These are phyloP conservation scores for Ctenicera cuprea DNA, from an alignment of 2,888 invertebrate genomes.

Conservation along the genomic window DNA sequence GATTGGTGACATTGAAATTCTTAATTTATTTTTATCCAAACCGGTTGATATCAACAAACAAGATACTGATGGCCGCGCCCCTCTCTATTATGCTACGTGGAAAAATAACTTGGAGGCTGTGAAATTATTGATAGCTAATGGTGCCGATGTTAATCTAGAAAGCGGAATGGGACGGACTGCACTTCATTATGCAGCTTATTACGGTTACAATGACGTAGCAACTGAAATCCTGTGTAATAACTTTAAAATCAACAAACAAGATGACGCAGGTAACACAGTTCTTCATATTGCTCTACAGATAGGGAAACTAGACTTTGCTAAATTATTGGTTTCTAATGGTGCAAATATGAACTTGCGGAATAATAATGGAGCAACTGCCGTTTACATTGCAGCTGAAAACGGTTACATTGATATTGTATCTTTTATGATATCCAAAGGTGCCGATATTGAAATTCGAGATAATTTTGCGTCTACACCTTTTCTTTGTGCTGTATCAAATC, in stretches of 20 bases:
- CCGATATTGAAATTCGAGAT: not conserved
- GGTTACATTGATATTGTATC: not conserved
- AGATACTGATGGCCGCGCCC: not conserved
- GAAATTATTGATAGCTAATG: not conserved
- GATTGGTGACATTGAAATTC: not conserved
- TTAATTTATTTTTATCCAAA: not conserved
- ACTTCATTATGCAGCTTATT: not conserved
- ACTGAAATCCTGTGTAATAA: not conserved
- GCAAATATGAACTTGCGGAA: not conserved
- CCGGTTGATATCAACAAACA: slow-evolving; percentile 4
- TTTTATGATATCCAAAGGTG: not conserved
- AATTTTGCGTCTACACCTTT: not conserved
- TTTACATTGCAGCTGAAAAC: not conserved
- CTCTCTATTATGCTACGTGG: not conserved
- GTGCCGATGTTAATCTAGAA: not conserved
- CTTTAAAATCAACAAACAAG: not conserved
- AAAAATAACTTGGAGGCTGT: not conserved
- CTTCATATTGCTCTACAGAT: not conserved
- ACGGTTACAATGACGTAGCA: not conserved
- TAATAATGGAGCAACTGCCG: not conserved
- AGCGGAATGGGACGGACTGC: not conserved
- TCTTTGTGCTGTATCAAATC: not conserved
- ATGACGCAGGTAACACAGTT: not conserved
- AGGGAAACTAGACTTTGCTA: not conserved
- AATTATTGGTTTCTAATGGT: not conserved